These are phyloP conservation scores for Terrapene triunguis DNA, from an alignment of 2,113 vertebrate species.

Conservation along the genomic window DNA sequence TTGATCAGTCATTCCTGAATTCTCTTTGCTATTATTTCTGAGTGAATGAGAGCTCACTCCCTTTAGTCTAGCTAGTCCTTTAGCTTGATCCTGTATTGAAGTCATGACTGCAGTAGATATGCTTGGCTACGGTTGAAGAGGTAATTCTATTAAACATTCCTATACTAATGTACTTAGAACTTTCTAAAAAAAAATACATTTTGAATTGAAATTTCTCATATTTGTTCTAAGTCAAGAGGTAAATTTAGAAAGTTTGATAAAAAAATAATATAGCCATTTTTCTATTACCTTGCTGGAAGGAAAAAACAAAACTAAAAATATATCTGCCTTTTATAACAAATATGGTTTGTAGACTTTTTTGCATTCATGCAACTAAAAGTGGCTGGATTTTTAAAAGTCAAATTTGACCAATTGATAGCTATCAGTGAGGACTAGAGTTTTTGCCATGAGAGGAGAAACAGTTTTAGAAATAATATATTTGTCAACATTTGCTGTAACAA, in stretches of 20 bases:
- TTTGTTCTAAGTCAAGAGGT: not conserved
- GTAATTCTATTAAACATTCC: not conserved
- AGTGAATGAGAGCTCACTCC: no score
- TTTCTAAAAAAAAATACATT: not conserved
- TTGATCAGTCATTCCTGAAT: not conserved
- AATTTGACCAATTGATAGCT: not conserved
- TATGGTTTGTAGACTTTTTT: not conserved
- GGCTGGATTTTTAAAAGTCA: not conserved
- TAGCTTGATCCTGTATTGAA: not conserved
- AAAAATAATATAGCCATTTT: not conserved
- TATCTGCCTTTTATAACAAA: not conserved
- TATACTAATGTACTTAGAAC: not conserved
- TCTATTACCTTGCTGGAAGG: not conserved
- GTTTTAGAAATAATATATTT: not conserved
- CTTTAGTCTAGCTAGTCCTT: not conserved
- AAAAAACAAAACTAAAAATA: not conserved
- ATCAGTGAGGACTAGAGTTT: constrained; percentile 33
- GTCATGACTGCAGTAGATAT: not conserved
- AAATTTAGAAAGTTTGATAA: not conserved
- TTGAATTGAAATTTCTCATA: not conserved
- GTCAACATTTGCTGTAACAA: constrained; percentile 20
- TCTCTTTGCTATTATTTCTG: not conserved
- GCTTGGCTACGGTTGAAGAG: not conserved
- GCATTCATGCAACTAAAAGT: not conserved
- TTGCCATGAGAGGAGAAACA: constrained; percentile 27